Percentiles rank a stretch among this genome's conserved stretches.
These are phyloP conservation scores for Zapornia atra DNA, from an alignment of 2,113 vertebrate species.

Conservation along the genomic window DNA sequence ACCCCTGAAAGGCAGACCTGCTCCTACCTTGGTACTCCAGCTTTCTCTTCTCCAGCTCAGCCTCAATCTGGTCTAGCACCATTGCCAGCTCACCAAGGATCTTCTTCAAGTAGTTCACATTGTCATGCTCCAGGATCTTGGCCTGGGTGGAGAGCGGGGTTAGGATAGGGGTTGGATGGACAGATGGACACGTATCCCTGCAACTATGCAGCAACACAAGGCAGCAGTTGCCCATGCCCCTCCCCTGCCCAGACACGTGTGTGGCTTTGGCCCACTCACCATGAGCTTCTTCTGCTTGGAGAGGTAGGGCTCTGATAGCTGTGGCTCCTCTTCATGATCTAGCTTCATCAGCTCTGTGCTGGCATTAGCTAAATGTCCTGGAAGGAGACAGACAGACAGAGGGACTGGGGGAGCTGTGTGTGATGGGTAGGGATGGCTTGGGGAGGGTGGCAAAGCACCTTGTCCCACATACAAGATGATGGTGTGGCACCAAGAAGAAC, in stretches of 20 bases:
- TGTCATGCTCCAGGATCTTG: conserved; percentile 97
- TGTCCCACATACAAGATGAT: not conserved
- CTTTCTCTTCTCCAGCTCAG: conserved; percentile 96
- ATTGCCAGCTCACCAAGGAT: conserved; percentile 93
- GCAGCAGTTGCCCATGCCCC: not conserved
- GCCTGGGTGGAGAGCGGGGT: conserved; percentile 75
- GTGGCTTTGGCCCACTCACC: conserved; percentile 75
- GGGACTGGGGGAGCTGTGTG: not conserved
- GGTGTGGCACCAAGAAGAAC: not conserved
- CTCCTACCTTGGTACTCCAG: conserved; percentile 92
- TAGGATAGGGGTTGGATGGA: not conserved
- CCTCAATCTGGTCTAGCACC: conserved; percentile 97
- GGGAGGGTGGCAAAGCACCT: not conserved
- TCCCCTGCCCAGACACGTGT: not conserved
- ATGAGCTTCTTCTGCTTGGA: conserved; percentile 99
- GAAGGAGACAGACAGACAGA: conserved; percentile 3
- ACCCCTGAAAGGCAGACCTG: not conserved
- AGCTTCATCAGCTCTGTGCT: conserved; percentile 94
- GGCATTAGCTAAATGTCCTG: conserved; percentile 94
- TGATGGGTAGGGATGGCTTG: not conserved
- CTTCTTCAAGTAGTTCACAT: conserved; percentile 97
- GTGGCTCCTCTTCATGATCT: conserved; percentile 94
- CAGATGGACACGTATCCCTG: fast-evolving
- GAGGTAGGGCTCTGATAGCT: conserved; percentile 96
- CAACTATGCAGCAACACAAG: not conserved